phyloP scores from a whole-genome alignment of 2,888 invertebrate species.

The Tineola bisselliella region DNA sequence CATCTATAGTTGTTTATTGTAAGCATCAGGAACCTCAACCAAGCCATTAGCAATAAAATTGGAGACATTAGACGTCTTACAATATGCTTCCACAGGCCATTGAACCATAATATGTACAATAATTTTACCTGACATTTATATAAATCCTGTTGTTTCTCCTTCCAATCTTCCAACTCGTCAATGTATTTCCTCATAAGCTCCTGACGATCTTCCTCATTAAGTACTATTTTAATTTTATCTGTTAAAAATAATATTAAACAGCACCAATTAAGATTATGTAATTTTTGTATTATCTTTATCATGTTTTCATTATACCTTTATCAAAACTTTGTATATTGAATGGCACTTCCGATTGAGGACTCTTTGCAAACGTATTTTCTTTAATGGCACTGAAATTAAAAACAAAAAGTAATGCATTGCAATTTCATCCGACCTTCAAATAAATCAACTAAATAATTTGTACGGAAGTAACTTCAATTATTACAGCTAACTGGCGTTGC shows the following conservation, averaged over 20 bases:
- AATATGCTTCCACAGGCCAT: too few species aligned
- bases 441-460: too few species aligned
- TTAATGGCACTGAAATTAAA: neutral
- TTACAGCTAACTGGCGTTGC: too few species aligned
- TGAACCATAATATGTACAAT: too few species aligned
- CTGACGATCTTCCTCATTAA: conserved; percentile 30
- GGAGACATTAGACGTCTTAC: too few species aligned
- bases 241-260: neutral
- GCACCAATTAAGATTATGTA: neutral
- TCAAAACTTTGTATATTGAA: neutral
- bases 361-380: neutral
- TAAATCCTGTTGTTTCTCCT: conserved; percentile 71
- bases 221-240: neutral
- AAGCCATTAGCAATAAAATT: too few species aligned
- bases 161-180: conserved; percentile 78
- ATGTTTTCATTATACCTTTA: neutral
- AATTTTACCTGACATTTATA: conserved; percentile 67
- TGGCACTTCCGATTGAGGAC: neutral
- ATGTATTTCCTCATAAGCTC: conserved; percentile 64
- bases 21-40: too few species aligned
- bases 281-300: neutral
- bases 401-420: too few species aligned
- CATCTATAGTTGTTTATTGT: too few species aligned
- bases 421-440: too few species aligned
- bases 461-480: too few species aligned